A percentile compares a stretch with the other conserved stretches of the same genome.
Evolutionary conservation across 2,113 vertebrate species (phyloP).

Genomic region (Heliornis fulica): DNA sequence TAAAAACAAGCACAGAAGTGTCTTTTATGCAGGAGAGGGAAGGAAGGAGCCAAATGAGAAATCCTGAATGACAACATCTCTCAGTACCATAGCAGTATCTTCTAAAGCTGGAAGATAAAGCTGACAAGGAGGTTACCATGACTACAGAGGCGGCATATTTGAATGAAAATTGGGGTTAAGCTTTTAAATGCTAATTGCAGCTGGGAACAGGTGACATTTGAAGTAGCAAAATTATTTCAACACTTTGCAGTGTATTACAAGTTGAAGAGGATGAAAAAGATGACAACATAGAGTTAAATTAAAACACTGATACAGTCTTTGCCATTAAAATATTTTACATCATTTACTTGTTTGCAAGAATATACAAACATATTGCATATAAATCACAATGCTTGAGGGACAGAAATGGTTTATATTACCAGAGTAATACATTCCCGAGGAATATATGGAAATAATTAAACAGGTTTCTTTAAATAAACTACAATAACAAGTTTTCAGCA

Average conservation of each 20-base stretch:
- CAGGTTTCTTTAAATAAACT: not conserved
- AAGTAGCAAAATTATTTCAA: slow-evolving; percentile 19
- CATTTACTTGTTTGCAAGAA: not conserved
- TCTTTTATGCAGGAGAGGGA: not conserved
- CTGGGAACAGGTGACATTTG: slow-evolving; percentile 41
- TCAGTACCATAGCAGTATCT: slow-evolving; percentile 25
- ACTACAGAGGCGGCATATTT: slow-evolving; percentile 74
- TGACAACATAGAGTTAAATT: not conserved
- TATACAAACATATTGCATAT: not conserved
- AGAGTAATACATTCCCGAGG: not conserved
- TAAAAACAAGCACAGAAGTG: not conserved
- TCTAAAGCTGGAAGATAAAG: slow-evolving; percentile 58
- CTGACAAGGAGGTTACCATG: slow-evolving; percentile 63
- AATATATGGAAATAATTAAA: not conserved
- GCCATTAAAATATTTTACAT: not conserved
- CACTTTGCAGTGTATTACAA: not conserved
- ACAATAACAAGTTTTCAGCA: not conserved
- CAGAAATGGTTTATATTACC: not conserved
- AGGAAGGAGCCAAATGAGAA: not conserved
- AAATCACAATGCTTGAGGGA: not conserved
- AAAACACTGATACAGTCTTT: not conserved
- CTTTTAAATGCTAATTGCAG: slow-evolving; percentile 71
- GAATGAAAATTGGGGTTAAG: slow-evolving; percentile 69
- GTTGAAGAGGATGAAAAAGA: not conserved
- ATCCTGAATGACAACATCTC: slow-evolving; percentile 6